Evolutionary conservation across 2,888 invertebrate species (phyloP), one percentile per base, ranked within the genome.

Genomic region (Epistrophe grossulariae): DNA sequence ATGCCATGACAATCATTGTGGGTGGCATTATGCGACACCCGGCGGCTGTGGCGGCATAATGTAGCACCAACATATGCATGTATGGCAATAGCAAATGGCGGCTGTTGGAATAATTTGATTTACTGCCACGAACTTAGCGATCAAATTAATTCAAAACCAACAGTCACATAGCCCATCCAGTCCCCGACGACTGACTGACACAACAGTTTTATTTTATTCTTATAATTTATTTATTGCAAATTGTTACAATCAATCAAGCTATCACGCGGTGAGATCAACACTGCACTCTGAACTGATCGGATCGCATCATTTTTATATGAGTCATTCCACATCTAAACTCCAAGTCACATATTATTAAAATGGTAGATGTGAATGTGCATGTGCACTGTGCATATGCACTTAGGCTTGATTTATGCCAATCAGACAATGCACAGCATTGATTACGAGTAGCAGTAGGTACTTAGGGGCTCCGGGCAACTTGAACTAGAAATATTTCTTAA

Each of bases 221-320:
- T 28, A 43, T 45, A 45, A 59, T 45, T 59, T 57, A 50, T 79
- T 50, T 59, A 66, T 60, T 68, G 80, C 66, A 80, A 84, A 72
- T 84, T 77, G 55, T 68, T 62, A 64, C 72, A 77, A 84, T 84
- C 77, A 80, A 84, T 84, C 80, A 84, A 80, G 68, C 59, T 77
- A 73, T 84, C 77, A 73, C 72, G 68, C 72, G 66, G 77, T 84
- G 80, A 84, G 77, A 84, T 80, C 84, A 84, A 80, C 80, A 77
- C 24, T 77, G 71, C 83, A 77, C 76, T 19, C 43, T 31, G 52
- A 24, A 19, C 66, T 40, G 52, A 80, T 76, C 70, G 24, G n/a
- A 70, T 74, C 73, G 74, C 48, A 84, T 79, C 71, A 72, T 66
- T 77, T 66, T 60, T 66, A 6, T 55, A 38, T 80, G 84, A 80